Base-by-base conservation (phyloP, 2,888 invertebrate genomes). In the Athalia circularis region DNA sequence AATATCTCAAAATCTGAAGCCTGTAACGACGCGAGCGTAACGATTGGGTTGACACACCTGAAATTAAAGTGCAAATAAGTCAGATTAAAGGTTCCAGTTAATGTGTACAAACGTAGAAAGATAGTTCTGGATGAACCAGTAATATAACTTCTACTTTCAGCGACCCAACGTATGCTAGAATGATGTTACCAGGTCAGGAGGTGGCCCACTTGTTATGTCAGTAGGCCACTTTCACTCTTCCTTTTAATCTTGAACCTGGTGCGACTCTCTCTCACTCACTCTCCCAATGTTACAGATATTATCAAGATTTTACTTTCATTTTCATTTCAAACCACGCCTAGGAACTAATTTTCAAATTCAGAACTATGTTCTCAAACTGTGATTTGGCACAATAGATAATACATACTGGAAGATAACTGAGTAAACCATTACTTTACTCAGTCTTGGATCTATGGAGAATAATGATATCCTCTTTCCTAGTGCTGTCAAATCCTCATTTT, bases 381-480 rank as follows among this genome's bases (percentile, higher is more conserved):
- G 54, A 4, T 13, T 6, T 4, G n/a, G n/a, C 54, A 54, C 8
- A 54, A 50, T 50, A 67, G 48, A 67, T 5, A 67, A 61, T 54
- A 84, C 87, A 80, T 84, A 91, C 91, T 89, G 85, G 70, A 93
- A 91, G 6, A 93, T 89, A 0, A 92, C 90, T 0, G 93, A 90
- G 86, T 93, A 92, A n/a, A 95, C 89, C 80, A 95, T 84, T 0
- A 93, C 91, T 86, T 92, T 93, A 0, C 92, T 93, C 54, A 94
- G 84, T 79, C 93, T 92, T 1, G 95, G 95, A 83, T 93, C 92
- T 0, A 94, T 86, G 15, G 93, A 90, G 80, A 95, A 91, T 0
- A 90, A 81, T 0, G 93, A 90, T 0, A 94, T 88, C 0, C 92
- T 84, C 45, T 88, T 87, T 1, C 95, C 95, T 0, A 95, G 89